These are phyloP conservation scores for Heterotilapia buettikoferi DNA, from an alignment of 2,113 vertebrate species.

Conservation along the genomic window DNA sequence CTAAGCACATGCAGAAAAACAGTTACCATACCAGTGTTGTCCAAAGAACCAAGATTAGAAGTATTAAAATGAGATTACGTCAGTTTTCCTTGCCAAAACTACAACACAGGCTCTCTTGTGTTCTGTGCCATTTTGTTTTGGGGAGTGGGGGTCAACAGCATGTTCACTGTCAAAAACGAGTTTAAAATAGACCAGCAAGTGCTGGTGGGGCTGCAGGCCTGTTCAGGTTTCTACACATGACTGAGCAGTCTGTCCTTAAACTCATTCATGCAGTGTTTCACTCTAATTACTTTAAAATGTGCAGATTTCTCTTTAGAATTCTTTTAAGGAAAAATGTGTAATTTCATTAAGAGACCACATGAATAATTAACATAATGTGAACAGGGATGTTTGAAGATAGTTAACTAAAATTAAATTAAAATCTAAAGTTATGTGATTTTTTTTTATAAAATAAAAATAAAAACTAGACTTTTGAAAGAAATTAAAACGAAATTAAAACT, in stretches of 20 bases:
- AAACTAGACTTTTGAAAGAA: neutral
- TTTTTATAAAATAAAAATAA: neutral
- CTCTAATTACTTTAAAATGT: neutral
- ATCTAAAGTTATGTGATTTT: neutral
- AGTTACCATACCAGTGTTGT: slow-evolving; percentile 17
- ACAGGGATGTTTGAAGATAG: neutral
- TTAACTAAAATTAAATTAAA: neutral
- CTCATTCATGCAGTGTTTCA: neutral
- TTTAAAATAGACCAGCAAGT: slow-evolving; percentile 60
- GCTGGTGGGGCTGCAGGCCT: neutral
- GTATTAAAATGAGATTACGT: neutral
- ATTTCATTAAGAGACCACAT: neutral
- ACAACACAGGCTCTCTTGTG: neutral
- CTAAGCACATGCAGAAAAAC: neutral
- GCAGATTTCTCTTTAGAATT: neutral
- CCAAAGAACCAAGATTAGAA: neutral
- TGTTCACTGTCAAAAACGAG: neutral
- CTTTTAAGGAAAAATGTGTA: neutral
- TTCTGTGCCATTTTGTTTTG: neutral
- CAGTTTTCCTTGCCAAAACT: neutral
- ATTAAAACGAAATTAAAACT: neutral
- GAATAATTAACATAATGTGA: neutral
- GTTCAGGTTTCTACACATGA: slow-evolving; percentile 10
- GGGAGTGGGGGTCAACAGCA: neutral
- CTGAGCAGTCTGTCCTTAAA: neutral